A percentile compares a stretch with the other conserved stretches of the same genome.
These are phyloP conservation scores for Pseudochirops corinnae DNA, from an alignment of 2,797 vertebrate genomes.

Conservation along the genomic window DNA sequence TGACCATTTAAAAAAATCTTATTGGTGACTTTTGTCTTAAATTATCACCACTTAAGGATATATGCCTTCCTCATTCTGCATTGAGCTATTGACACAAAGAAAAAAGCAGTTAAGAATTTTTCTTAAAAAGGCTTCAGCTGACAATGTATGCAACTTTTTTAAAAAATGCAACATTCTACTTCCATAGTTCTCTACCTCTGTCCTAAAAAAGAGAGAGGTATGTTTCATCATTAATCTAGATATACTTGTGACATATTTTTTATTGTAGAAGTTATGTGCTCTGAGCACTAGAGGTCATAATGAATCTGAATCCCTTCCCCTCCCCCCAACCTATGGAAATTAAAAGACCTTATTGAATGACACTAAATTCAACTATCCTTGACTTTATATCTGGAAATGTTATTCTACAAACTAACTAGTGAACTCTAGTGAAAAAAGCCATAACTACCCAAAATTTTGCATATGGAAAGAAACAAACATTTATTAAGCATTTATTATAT, in stretches of 20 bases:
- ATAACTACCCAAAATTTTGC: conserved; percentile 17
- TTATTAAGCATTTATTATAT: not conserved
- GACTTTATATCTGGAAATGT: conserved; percentile 37
- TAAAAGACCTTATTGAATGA: conserved; percentile 30
- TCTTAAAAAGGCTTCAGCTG: not conserved
- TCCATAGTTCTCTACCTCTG: not conserved
- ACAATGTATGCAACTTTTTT: not conserved
- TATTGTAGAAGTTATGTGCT: conserved; percentile 33
- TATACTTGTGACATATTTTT: conserved; percentile 2
- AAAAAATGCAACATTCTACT: not conserved
- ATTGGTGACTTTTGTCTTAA: not conserved
- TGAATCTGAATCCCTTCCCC: not conserved
- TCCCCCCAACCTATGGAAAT: not conserved
- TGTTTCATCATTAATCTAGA: not conserved
- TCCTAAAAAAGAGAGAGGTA: not conserved
- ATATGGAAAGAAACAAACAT: not conserved
- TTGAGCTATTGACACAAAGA: not conserved
- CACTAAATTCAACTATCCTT: conserved; percentile 26
- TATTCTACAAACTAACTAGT: conserved; percentile 42
- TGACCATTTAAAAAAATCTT: not conserved
- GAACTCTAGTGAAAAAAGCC: not conserved
- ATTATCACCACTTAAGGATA: not conserved
- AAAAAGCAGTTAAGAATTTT: not conserved
- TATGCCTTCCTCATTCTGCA: not conserved
- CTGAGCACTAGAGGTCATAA: not conserved